Percentiles rank a stretch among this genome's conserved stretches.
Evolutionary conservation across 2,888 invertebrate species (phyloP).

Genomic region (Mamestra brassicae): DNA sequence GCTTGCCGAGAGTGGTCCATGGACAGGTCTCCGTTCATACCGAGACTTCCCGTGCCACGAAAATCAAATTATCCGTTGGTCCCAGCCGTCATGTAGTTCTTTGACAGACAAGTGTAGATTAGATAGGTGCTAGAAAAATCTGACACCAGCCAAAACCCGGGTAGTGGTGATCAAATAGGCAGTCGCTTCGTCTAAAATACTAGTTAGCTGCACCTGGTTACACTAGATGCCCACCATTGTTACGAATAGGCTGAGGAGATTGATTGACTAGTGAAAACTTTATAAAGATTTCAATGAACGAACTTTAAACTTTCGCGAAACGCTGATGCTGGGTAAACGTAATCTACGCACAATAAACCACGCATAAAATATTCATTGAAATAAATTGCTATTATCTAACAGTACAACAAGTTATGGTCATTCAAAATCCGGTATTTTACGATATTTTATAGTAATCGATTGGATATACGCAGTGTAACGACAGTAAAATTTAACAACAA

Average conservation of each 20-base stretch:
- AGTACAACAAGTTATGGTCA: not conserved
- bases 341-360: not conserved
- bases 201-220: too few species aligned
- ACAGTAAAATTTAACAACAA: conserved; percentile 9
- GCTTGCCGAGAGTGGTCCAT: not conserved
- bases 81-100: too few species aligned
- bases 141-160: too few species aligned
- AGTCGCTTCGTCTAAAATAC: too few species aligned
- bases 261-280: not conserved
- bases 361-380: not conserved
- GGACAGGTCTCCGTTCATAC: too few species aligned
- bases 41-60: too few species aligned
- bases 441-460: conserved; percentile 14
- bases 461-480: not conserved
- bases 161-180: too few species aligned
- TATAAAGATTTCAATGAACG: not conserved
- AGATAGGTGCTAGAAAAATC: too few species aligned
- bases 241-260: too few species aligned
- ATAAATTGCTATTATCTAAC: conserved; percentile 10
- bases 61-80: too few species aligned
- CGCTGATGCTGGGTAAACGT: not conserved
- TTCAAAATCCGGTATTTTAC: not conserved
- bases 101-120: too few species aligned
- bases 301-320: not conserved
- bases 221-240: too few species aligned